Conservation (phyloP, 92 coral and sea anemone genomes). For the Phenganax marumi region DNA sequence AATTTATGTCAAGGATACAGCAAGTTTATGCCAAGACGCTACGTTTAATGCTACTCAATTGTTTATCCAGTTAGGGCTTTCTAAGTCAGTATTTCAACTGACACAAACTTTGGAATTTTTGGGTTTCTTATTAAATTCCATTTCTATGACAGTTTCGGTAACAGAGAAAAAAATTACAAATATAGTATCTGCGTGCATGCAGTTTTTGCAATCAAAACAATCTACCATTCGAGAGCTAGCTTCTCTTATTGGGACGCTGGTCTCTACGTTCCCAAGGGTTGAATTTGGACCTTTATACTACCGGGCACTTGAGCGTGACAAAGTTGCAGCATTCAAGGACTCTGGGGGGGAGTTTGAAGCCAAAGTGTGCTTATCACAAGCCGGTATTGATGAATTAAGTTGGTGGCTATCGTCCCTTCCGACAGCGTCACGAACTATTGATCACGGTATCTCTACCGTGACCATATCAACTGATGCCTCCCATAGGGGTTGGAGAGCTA, state of each 20-base stretch:
- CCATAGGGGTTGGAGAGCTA: slow-evolving; percentile 52
- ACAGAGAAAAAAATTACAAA: slow-evolving; percentile 42
- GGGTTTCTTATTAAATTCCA: too few relatives aligned
- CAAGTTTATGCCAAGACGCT: too few relatives aligned
- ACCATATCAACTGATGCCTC: slow-evolving; percentile 55
- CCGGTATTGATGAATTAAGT: slow-evolving; percentile 29
- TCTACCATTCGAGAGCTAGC: neutral
- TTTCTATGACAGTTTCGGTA: slow-evolving; percentile 36
- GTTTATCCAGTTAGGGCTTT: slow-evolving; percentile 53
- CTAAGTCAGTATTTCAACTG: slow-evolving; percentile 52
- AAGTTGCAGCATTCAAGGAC: slow-evolving; percentile 34
- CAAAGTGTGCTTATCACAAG: slow-evolving; percentile 37
- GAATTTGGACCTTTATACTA: slow-evolving; percentile 50
- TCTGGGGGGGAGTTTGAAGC: slow-evolving; percentile 38
- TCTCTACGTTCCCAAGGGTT: slow-evolving; percentile 49
- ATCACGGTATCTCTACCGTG: slow-evolving; percentile 41
- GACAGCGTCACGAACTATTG: slow-evolving; percentile 43
- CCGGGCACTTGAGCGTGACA: slow-evolving; percentile 48
- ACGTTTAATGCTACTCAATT: too few relatives aligned
- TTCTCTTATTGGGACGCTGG: neutral
- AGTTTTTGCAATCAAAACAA: slow-evolving; percentile 25
- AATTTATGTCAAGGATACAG: slow-evolving; percentile 51
- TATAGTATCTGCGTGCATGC: slow-evolving; percentile 41
- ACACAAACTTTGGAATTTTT: slow-evolving; percentile 50
- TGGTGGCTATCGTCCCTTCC: slow-evolving; percentile 56